phyloP scores from a whole-genome alignment of 2,797 vertebrate genomes.

The Dallia pectoralis region DNA sequence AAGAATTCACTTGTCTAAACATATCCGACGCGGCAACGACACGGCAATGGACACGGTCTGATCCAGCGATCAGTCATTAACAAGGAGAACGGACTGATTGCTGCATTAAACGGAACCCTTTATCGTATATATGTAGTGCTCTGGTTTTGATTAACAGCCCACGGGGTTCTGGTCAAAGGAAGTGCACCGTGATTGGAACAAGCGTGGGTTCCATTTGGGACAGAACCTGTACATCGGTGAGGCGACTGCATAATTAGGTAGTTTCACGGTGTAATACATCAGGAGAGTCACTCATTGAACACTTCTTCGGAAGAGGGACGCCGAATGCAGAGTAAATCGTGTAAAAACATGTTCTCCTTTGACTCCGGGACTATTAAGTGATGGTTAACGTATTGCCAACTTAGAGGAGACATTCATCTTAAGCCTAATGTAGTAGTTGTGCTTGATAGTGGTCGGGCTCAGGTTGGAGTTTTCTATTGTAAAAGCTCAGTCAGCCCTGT shows the following conservation, averaged over 20 bases:
- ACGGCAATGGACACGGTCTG: not conserved
- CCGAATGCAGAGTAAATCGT: not conserved
- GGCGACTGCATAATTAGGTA: constrained; percentile 4
- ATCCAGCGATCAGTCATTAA: constrained; percentile 9
- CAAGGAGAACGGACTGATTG: not conserved
- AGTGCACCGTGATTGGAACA: not conserved
- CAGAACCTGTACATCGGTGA: not conserved
- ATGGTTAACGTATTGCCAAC: constrained; percentile 7
- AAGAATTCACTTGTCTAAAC: not conserved
- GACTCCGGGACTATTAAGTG: constrained; percentile 8
- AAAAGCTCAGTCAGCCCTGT: constrained; percentile 40
- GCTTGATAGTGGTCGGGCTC: not conserved
- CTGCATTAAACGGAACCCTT: not conserved
- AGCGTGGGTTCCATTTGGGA: not conserved
- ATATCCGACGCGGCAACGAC: constrained; percentile 1
- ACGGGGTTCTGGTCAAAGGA: not conserved
- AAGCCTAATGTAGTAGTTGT: constrained; percentile 17
- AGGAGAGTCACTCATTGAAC: constrained; percentile 4
- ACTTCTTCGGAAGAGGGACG: not conserved
- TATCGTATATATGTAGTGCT: not conserved
- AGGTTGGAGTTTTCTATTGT: constrained; percentile 36
- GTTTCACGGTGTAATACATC: constrained; percentile 1
- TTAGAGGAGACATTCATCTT: constrained; percentile 24
- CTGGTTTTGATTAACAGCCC: not conserved
- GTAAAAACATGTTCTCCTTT: not conserved